Percentiles rank a stretch among this genome's conserved stretches.
phyloP scores from a whole-genome alignment of 92 coral and sea anemone genomes.

The Pocillopora grandis region DNA sequence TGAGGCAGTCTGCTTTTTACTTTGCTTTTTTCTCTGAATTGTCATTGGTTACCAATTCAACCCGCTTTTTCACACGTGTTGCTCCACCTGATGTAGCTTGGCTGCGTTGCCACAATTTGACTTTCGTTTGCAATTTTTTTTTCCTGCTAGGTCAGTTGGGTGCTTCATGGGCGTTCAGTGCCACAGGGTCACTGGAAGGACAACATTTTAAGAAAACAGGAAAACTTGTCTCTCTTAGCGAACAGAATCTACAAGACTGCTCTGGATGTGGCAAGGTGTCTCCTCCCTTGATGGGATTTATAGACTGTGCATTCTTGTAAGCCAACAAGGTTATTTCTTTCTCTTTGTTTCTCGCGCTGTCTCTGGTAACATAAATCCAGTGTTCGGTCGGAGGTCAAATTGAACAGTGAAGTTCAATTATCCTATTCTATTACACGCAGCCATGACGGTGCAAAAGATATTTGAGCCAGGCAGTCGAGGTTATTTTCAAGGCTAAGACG shows the following conservation, averaged over 20 bases:
- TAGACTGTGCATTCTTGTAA: conserved; percentile 71
- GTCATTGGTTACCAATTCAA: too few relatives aligned
- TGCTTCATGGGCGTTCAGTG: conserved; percentile 85
- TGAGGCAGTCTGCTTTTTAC: too few relatives aligned
- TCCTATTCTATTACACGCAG: too few relatives aligned
- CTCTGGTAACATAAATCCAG: too few relatives aligned
- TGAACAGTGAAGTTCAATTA: too few relatives aligned
- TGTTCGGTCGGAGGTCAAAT: too few relatives aligned
- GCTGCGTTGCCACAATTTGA: background rate
- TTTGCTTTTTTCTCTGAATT: too few relatives aligned
- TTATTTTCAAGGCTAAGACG: too few relatives aligned
- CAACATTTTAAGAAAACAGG: conserved; percentile 90
- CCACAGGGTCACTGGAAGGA: conserved; percentile 92
- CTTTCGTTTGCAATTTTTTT: background rate
- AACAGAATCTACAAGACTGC: conserved; percentile 87
- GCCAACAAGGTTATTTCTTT: background rate
- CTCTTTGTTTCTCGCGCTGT: background rate
- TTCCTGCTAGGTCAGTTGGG: conserved; percentile 64
- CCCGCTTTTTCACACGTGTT: too few relatives aligned
- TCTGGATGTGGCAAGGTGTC: conserved; percentile 56
- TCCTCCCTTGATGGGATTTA: conserved; percentile 63
- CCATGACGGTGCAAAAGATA: too few relatives aligned
- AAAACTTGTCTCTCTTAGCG: conserved; percentile 84
- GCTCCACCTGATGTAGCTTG: too few relatives aligned
- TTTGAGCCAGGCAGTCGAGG: too few relatives aligned